Conservation (phyloP, 1,140 invertebrate species). For the Eubasilissa regina region DNA sequence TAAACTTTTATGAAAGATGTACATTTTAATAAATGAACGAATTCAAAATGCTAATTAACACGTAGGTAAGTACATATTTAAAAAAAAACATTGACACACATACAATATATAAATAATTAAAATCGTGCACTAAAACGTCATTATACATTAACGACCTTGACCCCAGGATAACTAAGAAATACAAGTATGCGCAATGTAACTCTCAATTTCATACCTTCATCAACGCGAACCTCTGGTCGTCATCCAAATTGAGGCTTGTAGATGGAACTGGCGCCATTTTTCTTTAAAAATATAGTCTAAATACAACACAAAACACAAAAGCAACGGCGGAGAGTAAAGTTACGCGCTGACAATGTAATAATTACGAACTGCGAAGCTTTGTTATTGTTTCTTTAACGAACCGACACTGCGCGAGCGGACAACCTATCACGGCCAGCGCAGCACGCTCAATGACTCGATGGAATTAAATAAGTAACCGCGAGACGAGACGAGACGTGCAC, state of each 20-base stretch:
- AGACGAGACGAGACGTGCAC: too few relatives aligned
- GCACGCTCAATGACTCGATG: too few relatives aligned
- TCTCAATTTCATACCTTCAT: conserved; percentile 80
- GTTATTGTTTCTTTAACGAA: not conserved
- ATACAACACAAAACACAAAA: conserved; percentile 22
- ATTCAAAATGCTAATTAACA: too few relatives aligned
- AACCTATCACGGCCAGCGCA: not conserved
- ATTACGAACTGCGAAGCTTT: not conserved
- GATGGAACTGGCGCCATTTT: conserved; percentile 68
- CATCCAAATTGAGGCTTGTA: conserved; percentile 68
- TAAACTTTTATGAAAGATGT: too few relatives aligned
- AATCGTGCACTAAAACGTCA: too few relatives aligned
- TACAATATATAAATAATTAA: too few relatives aligned
- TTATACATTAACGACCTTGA: too few relatives aligned
- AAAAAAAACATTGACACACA: too few relatives aligned
- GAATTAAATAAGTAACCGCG: not conserved
- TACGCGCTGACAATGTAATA: conserved; percentile 1
- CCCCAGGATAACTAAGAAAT: too few relatives aligned
- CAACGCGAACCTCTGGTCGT: conserved; percentile 78
- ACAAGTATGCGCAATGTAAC: too few relatives aligned
- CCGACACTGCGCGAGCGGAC: not conserved
- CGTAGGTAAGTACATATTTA: too few relatives aligned
- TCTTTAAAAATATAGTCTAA: not conserved
- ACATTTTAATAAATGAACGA: too few relatives aligned
- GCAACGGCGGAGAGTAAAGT: not conserved